Percentiles rank a stretch among this genome's conserved stretches.
Conservation (phyloP, 1,140 invertebrate genomes). For the Drosophila ogumai region DNA sequence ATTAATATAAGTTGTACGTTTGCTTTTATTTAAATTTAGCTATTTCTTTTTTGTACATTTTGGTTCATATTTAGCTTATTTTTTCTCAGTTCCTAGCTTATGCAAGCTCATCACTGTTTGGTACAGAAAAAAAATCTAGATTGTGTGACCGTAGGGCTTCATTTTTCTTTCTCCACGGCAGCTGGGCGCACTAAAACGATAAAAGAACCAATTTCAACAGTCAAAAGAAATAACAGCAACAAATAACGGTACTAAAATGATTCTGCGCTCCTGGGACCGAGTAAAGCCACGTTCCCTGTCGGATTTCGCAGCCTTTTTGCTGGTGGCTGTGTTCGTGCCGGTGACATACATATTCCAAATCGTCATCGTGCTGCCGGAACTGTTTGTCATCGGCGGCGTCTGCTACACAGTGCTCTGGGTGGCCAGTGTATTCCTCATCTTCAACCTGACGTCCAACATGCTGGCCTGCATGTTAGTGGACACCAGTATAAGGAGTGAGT, state of each 20-base stretch:
- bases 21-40: too few species aligned
- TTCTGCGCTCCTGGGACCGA: constrained; percentile 53
- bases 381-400: constrained; percentile 85
- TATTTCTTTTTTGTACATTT: too few species aligned
- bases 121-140: too few species aligned
- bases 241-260: constrained; percentile 54
- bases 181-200: not conserved
- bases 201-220: not conserved
- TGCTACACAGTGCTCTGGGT: constrained; percentile 88
- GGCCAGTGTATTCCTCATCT: constrained; percentile 89
- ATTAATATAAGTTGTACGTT: too few species aligned
- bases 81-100: too few species aligned
- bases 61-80: too few species aligned
- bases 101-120: too few species aligned
- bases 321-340: constrained; percentile 60
- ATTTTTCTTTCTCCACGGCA: too few species aligned
- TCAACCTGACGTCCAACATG: constrained; percentile 91
- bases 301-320: constrained; percentile 69
- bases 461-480: constrained; percentile 90
- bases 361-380: constrained; percentile 88
- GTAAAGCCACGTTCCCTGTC: constrained; percentile 30
- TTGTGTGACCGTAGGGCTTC: too few species aligned
- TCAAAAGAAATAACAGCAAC: not conserved
- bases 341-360: constrained; percentile 85
- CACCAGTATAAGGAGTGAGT: constrained; percentile 88